Conservation (phyloP, 1,140 invertebrate species). For the Heliconius hewitsoni region DNA sequence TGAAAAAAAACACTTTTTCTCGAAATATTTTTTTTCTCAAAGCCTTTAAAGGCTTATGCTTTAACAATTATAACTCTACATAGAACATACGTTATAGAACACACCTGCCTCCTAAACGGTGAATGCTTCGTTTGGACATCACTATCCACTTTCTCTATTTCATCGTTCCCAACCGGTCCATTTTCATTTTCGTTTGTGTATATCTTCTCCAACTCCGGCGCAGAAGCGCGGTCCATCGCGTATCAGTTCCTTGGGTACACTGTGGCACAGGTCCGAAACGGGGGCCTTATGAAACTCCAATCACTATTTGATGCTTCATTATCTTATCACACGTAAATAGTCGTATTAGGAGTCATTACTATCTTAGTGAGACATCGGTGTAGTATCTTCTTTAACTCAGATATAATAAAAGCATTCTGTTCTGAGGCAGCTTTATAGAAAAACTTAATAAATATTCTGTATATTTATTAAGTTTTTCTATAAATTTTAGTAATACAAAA, state of each 20-base stretch:
- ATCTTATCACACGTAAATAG: slow-evolving; percentile 60
- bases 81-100: slow-evolving; percentile 35
- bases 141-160: slow-evolving; percentile 37
- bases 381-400: background rate
- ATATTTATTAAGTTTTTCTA: no score
- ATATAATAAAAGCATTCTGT: background rate
- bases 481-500: no score
- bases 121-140: slow-evolving; percentile 41
- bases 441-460: no score
- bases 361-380: background rate
- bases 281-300: slow-evolving; percentile 49
- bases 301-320: slow-evolving; percentile 53
- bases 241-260: slow-evolving; percentile 44
- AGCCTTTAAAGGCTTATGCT: no score
- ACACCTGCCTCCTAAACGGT: slow-evolving; percentile 67
- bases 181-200: slow-evolving; percentile 51
- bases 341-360: slow-evolving; percentile 16
- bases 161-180: slow-evolving; percentile 37
- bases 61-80: no score
- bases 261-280: slow-evolving; percentile 46
- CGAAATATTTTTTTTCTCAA: no score
- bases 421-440: background rate
- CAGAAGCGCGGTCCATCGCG: slow-evolving; percentile 54
- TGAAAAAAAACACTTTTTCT: no score
- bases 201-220: slow-evolving; percentile 64